Evolutionary conservation across 2,113 vertebrate genomes (phyloP).

Genomic region (Erythrocebus patas): DNA sequence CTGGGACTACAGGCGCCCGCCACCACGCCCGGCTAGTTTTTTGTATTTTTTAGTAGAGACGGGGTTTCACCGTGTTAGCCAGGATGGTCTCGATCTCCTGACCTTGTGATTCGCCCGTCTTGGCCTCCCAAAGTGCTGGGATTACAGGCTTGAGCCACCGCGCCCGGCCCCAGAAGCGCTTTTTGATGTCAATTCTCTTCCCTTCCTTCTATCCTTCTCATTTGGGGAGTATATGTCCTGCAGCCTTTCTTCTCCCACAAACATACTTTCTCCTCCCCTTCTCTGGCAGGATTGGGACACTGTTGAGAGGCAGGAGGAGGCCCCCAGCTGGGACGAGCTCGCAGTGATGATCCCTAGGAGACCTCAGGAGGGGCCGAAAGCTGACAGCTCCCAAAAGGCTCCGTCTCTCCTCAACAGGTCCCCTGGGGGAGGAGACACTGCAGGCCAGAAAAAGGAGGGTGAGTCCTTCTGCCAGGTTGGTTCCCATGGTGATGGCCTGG

Average conservation of each 20-base stretch:
- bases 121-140: too few species aligned
- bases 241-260: neutral
- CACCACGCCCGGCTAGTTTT: too few species aligned
- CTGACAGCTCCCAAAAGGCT: conserved; percentile 71
- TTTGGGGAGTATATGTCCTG: neutral
- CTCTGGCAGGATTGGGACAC: conserved; percentile 77
- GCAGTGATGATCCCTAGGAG: conserved; percentile 70
- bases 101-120: rapidly evolving
- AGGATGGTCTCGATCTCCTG: too few species aligned
- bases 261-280: neutral
- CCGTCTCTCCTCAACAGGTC: neutral
- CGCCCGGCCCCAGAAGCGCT: neutral
- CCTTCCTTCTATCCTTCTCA: neutral
- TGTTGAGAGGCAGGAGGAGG: conserved; percentile 63
- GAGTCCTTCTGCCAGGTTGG: conserved; percentile 9
- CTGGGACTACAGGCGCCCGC: rapidly evolving
- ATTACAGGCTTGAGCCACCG: too few species aligned
- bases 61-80: too few species aligned
- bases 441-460: conserved; percentile 65
- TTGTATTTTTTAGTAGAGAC: too few species aligned
- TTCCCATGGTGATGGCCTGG: neutral
- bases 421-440: conserved; percentile 10
- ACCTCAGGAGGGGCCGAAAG: conserved; percentile 67
- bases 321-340: conserved; percentile 50
- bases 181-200: neutral